Evolutionary conservation across 2,113 vertebrate species (phyloP).

Genomic region (Lampris megalopsis): DNA sequence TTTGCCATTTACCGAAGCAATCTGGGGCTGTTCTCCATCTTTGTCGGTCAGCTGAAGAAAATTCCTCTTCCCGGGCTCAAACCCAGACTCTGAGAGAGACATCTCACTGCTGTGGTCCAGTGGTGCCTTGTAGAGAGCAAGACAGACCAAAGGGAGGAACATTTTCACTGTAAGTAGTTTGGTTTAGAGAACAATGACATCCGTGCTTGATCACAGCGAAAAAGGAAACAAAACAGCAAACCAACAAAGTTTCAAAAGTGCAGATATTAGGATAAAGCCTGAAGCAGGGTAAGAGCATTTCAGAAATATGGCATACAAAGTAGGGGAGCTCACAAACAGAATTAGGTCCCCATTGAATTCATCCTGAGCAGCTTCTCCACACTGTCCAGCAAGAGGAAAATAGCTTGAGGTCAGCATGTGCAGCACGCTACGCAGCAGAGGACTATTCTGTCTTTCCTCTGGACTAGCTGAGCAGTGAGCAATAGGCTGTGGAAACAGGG

Average conservation of each 20-base stretch:
- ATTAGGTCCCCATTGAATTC: constrained; percentile 38
- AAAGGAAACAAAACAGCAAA: background rate
- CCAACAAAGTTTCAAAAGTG: background rate
- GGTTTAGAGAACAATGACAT: background rate
- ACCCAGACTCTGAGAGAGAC: constrained; percentile 91
- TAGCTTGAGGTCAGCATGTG: constrained; percentile 45
- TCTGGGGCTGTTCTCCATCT: constrained; percentile 95
- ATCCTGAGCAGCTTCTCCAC: constrained; percentile 40
- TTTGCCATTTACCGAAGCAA: constrained; percentile 84
- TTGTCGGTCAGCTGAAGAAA: constrained; percentile 95
- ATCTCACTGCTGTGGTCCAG: constrained; percentile 91
- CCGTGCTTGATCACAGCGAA: background rate
- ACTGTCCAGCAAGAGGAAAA: constrained; percentile 17
- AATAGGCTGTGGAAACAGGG: constrained; percentile 62
- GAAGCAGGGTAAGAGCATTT: background rate
- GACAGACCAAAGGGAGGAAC: background rate
- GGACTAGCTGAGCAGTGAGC: constrained; percentile 42
- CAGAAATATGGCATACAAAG: constrained; percentile 3
- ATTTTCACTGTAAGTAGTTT: background rate
- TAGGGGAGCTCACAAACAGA: constrained; percentile 40
- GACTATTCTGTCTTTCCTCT: constrained; percentile 32
- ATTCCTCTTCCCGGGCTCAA: constrained; percentile 95
- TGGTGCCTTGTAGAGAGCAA: constrained; percentile 76
- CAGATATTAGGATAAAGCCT: background rate
- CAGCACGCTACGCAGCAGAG: constrained; percentile 17